These are phyloP conservation scores for Notodonta ziczac DNA, from an alignment of 2,888 invertebrate genomes.

Conservation along the genomic window DNA sequence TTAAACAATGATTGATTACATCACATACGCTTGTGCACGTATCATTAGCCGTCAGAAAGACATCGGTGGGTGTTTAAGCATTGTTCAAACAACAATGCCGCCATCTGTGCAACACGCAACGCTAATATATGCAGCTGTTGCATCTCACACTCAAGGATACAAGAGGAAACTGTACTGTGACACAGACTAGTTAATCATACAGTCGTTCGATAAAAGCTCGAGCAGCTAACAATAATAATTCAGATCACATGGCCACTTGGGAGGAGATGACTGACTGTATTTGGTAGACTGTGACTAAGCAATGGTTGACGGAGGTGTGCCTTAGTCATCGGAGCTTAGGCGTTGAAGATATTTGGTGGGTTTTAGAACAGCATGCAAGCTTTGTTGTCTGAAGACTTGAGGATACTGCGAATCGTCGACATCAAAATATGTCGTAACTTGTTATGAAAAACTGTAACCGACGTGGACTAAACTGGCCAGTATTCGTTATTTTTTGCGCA, in stretches of 20 bases:
- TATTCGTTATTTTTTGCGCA: too few species aligned
- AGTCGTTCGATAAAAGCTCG: too few species aligned
- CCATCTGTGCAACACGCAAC: conserved; percentile 65
- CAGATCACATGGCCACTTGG: too few species aligned
- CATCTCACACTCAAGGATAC: conserved; percentile 67
- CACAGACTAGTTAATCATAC: too few species aligned
- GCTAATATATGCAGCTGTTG: conserved; percentile 72
- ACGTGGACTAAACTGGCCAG: too few species aligned
- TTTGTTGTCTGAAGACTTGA: too few species aligned
- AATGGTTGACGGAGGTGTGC: too few species aligned
- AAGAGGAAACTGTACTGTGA: not conserved
- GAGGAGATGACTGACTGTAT: conserved; percentile 7
- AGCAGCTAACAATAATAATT: too few species aligned
- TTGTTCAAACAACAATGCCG: conserved; percentile 76
- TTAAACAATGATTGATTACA: conserved; percentile 1
- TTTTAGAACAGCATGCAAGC: not conserved
- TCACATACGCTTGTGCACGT: conserved; percentile 53
- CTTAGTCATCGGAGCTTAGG: not conserved
- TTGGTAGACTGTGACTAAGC: not conserved
- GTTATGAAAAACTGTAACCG: too few species aligned
- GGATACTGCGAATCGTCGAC: too few species aligned
- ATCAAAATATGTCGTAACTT: too few species aligned
- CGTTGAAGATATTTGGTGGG: conserved; percentile 1
- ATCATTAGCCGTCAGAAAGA: conserved; percentile 55
- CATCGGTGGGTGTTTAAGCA: conserved; percentile 65